These are phyloP conservation scores for Fulica atra DNA, from an alignment of 2,113 vertebrate species.

Conservation along the genomic window DNA sequence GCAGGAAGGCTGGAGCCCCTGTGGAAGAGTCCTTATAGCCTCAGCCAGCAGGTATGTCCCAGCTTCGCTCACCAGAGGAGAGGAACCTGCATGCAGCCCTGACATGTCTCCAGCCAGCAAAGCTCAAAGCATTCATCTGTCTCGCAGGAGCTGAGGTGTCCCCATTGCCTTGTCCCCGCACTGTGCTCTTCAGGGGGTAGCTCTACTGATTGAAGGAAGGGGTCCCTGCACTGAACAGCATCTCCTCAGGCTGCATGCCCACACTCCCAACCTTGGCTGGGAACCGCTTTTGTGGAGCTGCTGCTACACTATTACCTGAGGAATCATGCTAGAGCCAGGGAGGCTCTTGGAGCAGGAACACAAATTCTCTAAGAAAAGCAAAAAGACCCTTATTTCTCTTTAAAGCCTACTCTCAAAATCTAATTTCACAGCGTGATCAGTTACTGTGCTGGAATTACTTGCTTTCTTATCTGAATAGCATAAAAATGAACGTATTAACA, in stretches of 20 bases:
- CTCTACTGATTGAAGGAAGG: background rate
- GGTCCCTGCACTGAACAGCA: rapidly evolving
- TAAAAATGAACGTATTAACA: conserved; percentile 24
- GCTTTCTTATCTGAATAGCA: conserved; percentile 33
- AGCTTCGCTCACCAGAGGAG: rapidly evolving
- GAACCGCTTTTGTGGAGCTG: background rate
- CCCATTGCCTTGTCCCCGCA: background rate
- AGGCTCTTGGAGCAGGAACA: background rate
- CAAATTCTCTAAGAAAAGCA: background rate
- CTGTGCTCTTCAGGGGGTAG: background rate
- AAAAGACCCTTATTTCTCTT: background rate
- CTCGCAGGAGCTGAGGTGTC: rapidly evolving
- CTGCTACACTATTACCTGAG: background rate
- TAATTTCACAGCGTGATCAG: conserved; percentile 59
- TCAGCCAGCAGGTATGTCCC: background rate
- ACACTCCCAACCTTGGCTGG: background rate
- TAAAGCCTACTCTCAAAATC: conserved; percentile 37
- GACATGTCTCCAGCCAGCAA: background rate
- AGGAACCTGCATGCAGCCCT: background rate
- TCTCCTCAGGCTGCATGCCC: rapidly evolving
- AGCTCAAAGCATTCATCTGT: rapidly evolving
- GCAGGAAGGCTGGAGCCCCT: background rate
- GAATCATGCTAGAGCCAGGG: background rate
- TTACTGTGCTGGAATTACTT: conserved; percentile 21
- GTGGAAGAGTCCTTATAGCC: background rate